A percentile compares a stretch with the other conserved stretches of the same genome.
These are phyloP conservation scores for Acanthacorydalis orientalis DNA, from an alignment of 2,888 invertebrate genomes.

Conservation along the genomic window DNA sequence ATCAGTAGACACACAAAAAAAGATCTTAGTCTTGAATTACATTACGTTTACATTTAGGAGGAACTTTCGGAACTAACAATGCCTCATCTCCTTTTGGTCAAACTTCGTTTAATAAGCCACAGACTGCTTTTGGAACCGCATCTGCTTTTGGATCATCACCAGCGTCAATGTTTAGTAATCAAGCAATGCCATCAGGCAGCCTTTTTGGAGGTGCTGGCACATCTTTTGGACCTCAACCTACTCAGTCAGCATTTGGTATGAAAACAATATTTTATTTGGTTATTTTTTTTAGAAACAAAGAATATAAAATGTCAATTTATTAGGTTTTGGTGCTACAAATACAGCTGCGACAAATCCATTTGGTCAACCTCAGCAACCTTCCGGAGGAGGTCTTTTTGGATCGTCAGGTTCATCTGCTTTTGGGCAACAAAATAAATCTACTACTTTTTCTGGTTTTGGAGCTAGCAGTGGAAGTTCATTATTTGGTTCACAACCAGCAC, in stretches of 20 bases:
- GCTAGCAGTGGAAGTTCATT: slow-evolving; percentile 20
- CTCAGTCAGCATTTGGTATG: slow-evolving; percentile 24
- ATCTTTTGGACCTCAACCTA: slow-evolving; percentile 46
- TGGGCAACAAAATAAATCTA: slow-evolving; percentile 32
- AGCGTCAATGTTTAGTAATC: slow-evolving; percentile 37
- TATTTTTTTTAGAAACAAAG: neutral
- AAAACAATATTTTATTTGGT: neutral
- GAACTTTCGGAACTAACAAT: neutral
- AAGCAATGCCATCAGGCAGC: slow-evolving; percentile 30
- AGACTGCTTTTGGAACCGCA: slow-evolving; percentile 46
- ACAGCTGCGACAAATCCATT: slow-evolving; percentile 38
- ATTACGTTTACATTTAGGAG: neutral
- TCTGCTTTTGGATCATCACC: slow-evolving; percentile 50
- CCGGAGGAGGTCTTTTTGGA: slow-evolving; percentile 44
- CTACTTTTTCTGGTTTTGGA: slow-evolving; percentile 42
- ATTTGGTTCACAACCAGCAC: slow-evolving; percentile 31
- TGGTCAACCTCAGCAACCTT: slow-evolving; percentile 29
- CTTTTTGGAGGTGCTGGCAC: slow-evolving; percentile 46
- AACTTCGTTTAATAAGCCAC: slow-evolving; percentile 24
- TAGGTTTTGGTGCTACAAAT: slow-evolving; percentile 23
- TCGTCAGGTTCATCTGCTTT: slow-evolving; percentile 32
- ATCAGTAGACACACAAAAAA: too few species aligned
- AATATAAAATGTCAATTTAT: slow-evolving; percentile 2
- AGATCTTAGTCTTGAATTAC: too few species aligned
- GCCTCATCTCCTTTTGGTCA: slow-evolving; percentile 7